phyloP scores from a whole-genome alignment of 2,113 vertebrate genomes.

The Xenopus laevis region DNA sequence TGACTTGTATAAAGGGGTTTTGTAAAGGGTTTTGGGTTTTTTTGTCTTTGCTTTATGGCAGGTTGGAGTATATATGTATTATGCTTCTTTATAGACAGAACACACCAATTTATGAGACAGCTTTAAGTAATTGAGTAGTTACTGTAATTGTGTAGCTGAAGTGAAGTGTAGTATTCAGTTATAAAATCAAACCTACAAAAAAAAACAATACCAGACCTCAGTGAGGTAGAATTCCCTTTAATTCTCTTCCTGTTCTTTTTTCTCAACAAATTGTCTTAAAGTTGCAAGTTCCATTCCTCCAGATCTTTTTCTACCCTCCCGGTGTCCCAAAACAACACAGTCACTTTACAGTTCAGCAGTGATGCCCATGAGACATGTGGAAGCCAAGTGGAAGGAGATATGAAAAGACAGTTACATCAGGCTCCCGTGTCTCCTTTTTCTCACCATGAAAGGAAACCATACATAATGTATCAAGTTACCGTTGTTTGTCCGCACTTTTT shows the following conservation, averaged over 20 bases:
- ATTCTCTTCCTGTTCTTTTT: not conserved
- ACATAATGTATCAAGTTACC: constrained; percentile 22
- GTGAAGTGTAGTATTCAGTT: not conserved
- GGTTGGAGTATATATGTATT: too few relatives aligned
- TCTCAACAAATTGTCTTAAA: not conserved
- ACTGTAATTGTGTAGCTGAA: not conserved
- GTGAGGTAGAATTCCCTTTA: too few relatives aligned
- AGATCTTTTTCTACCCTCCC: not conserved
- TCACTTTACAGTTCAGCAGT: constrained; percentile 15
- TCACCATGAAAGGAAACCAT: constrained; percentile 10
- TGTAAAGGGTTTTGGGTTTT: too few relatives aligned
- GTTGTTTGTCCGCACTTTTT: constrained; percentile 6
- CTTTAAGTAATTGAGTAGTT: too few relatives aligned
- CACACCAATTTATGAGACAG: too few relatives aligned
- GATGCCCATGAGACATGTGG: constrained; percentile 13
- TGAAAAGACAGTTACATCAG: constrained; percentile 15
- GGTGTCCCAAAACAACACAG: constrained; percentile 21
- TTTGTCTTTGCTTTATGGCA: too few relatives aligned
- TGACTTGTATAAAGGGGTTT: too few relatives aligned
- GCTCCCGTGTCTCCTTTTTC: not conserved
- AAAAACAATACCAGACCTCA: too few relatives aligned
- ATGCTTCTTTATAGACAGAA: too few relatives aligned
- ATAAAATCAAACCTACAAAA: not conserved
- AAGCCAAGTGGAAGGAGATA: constrained; percentile 29
- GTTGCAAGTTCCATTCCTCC: not conserved